Evolutionary conservation across 30 jellyfish, hydroid and myxozoan genomes (phyloP).

Genomic region (Hydractinia symbiolongicarpus): DNA sequence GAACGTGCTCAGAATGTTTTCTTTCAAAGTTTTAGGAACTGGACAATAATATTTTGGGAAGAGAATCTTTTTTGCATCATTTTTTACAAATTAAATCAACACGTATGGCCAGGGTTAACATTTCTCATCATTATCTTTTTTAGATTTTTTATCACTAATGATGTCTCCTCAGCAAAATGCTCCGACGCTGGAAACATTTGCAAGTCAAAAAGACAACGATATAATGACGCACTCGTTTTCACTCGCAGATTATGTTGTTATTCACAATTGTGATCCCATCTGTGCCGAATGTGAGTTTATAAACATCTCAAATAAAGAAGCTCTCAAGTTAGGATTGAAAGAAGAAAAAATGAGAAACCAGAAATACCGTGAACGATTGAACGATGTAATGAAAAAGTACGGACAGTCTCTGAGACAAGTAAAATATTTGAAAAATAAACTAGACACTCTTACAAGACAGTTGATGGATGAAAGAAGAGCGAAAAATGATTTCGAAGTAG

Average conservation of each 20-base stretch:
- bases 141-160: background rate
- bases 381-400: slow-evolving; percentile 12
- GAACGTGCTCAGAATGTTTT: too few species aligned
- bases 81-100: too few species aligned
- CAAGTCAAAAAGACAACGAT: background rate
- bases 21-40: too few species aligned
- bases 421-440: slow-evolving; percentile 7
- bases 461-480: slow-evolving; percentile 14
- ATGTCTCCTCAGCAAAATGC: slow-evolving; percentile 8
- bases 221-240: slow-evolving; percentile 19
- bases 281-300: slow-evolving; percentile 34
- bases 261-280: slow-evolving; percentile 30
- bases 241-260: slow-evolving; percentile 28
- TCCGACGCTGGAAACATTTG: background rate
- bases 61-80: too few species aligned
- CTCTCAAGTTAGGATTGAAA: slow-evolving; percentile 16
- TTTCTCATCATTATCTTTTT: too few species aligned
- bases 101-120: too few species aligned
- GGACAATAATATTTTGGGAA: too few species aligned
- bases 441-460: slow-evolving; percentile 12
- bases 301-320: slow-evolving; percentile 28
- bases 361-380: slow-evolving; percentile 23
- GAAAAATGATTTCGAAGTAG: background rate
- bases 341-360: slow-evolving; percentile 21
- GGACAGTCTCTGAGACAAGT: slow-evolving; percentile 24